These are phyloP conservation scores for Cenopis cana DNA, from an alignment of 2,888 invertebrate species.

Conservation along the genomic window DNA sequence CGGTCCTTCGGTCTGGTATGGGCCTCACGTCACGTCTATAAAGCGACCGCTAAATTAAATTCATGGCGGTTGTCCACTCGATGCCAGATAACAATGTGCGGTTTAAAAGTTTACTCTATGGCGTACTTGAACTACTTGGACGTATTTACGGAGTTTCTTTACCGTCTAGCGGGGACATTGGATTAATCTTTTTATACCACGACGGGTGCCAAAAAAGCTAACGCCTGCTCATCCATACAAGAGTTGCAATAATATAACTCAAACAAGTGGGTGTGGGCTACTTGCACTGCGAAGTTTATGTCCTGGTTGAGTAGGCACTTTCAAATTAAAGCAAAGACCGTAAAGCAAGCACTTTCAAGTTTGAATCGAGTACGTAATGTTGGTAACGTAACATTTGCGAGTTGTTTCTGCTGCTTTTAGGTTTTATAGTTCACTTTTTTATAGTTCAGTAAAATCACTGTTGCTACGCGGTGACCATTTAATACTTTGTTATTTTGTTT, in stretches of 20 bases:
- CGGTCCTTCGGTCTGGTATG: conserved; percentile 50
- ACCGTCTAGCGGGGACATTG: neutral
- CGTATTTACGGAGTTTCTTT: neutral
- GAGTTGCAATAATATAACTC: too few species aligned
- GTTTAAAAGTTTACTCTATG: conserved; percentile 35
- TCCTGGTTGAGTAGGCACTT: conserved; percentile 16
- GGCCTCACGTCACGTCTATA: conserved; percentile 58
- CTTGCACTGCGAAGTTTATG: conserved; percentile 18
- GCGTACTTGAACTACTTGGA: neutral
- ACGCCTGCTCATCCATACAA: too few species aligned
- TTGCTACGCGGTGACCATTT: too few species aligned
- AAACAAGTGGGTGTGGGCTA: too few species aligned
- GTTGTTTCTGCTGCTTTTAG: conserved; percentile 10
- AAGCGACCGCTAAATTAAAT: conserved; percentile 62
- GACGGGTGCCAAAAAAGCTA: too few species aligned
- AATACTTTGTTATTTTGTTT: too few species aligned
- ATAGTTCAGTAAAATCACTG: too few species aligned
- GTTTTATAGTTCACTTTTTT: too few species aligned
- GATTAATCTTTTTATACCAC: neutral
- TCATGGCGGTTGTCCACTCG: conserved; percentile 53
- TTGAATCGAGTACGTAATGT: conserved; percentile 3
- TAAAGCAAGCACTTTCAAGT: conserved; percentile 26
- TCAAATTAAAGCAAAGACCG: conserved; percentile 8
- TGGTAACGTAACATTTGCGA: neutral
- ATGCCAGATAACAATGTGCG: conserved; percentile 40